A percentile compares a stretch with the other conserved stretches of the same genome.
Conservation (phyloP, 2,113 vertebrate species). For the Mormyrus iriodes region DNA sequence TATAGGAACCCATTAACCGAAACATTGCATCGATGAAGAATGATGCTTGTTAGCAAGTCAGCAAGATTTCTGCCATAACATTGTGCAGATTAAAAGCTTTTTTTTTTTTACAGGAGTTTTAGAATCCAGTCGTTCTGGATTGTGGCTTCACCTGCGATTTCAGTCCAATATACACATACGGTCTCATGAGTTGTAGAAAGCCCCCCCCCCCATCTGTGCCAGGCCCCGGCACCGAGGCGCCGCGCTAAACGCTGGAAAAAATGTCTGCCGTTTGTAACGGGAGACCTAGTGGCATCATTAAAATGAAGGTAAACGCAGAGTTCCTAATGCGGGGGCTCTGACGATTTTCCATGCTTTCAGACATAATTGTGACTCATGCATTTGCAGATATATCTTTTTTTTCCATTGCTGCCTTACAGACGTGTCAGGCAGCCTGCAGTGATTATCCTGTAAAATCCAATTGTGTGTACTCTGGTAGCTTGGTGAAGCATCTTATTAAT, state of each 20-base stretch:
- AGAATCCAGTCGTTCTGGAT: not conserved
- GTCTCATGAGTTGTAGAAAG: not conserved
- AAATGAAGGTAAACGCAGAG: not conserved
- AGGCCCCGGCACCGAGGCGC: not conserved
- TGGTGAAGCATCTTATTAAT: not conserved
- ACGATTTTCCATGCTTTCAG: not conserved
- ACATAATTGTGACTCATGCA: not conserved
- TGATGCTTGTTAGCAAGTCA: not conserved
- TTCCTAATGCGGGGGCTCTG: not conserved
- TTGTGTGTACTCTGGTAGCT: not conserved
- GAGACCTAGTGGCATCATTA: not conserved
- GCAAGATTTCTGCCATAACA: not conserved
- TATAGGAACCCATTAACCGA: not conserved
- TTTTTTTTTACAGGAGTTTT: not conserved
- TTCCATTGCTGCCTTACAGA: not conserved
- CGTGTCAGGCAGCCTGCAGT: not conserved
- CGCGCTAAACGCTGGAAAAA: not conserved
- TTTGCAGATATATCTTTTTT: not conserved
- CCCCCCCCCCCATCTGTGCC: not conserved
- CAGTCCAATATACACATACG: not conserved
- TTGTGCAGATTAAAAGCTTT: not conserved
- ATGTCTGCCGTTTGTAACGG: not conserved
- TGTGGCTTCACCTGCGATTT: not conserved
- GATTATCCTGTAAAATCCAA: not conserved
- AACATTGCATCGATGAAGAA: not conserved